A percentile compares a stretch with the other conserved stretches of the same genome.
Conservation (phyloP, 2,888 invertebrate genomes). For the Copidosoma aretas region DNA sequence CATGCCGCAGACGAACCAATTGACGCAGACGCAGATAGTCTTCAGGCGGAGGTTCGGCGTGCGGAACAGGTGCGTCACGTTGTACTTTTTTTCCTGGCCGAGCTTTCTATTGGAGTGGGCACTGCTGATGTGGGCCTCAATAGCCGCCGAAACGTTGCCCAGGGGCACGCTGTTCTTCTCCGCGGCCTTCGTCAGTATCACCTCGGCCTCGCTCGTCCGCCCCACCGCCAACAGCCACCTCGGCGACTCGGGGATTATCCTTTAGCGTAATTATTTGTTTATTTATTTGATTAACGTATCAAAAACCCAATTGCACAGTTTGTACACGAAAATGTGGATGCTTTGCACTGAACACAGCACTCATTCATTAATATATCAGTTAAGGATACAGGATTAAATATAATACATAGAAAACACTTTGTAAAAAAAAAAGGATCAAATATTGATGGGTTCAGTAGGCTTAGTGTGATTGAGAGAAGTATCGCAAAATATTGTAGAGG, state of each 20-base stretch:
- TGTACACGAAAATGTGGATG: too few relatives aligned
- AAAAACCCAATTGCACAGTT: too few relatives aligned
- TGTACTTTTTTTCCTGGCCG: conserved; percentile 55
- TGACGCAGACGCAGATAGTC: conserved; percentile 60
- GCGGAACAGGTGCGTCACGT: conserved; percentile 57
- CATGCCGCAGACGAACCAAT: conserved; percentile 66
- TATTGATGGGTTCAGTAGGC: too few relatives aligned
- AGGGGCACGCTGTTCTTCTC: conserved; percentile 58
- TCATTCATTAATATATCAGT: too few relatives aligned
- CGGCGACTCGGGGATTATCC: conserved; percentile 65
- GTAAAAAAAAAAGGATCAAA: too few relatives aligned
- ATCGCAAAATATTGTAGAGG: too few relatives aligned
- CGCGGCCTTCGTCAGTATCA: conserved; percentile 60
- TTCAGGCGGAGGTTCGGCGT: conserved; percentile 60
- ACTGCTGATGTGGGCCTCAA: conserved; percentile 49
- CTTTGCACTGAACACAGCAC: too few relatives aligned
- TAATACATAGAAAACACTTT: too few relatives aligned
- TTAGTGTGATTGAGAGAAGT: too few relatives aligned
- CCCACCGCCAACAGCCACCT: conserved; percentile 64
- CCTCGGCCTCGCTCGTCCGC: conserved; percentile 57
- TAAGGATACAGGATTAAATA: too few relatives aligned
- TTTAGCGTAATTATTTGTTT: conserved; percentile 39
- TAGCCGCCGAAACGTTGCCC: conserved; percentile 54
- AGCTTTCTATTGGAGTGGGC: conserved; percentile 45
- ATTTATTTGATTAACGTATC: conserved; percentile 4